A percentile compares a stretch with the other conserved stretches of the same genome.
phyloP scores from a whole-genome alignment of 1,140 invertebrate genomes.

The Sycobia sp. region DNA sequence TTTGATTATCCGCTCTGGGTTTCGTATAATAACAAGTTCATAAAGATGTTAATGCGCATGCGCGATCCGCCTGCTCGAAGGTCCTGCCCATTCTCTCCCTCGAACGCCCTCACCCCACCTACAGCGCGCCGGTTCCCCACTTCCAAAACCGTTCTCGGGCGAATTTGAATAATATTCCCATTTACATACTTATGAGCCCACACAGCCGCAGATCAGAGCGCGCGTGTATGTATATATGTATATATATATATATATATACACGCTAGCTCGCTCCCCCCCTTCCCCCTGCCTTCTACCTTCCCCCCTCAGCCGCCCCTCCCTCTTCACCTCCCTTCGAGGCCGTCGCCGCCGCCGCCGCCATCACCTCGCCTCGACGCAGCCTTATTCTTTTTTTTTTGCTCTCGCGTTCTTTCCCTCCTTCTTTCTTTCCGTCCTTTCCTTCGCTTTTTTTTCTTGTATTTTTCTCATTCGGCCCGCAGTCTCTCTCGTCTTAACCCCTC shows the following conservation, averaged over 20 bases:
- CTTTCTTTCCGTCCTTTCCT: background rate
- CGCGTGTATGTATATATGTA: too few species aligned
- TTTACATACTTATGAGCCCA: conserved; percentile 52
- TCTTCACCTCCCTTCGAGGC: conserved; percentile 12
- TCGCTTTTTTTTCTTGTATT: background rate
- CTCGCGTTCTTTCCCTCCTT: background rate
- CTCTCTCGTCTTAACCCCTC: too few species aligned
- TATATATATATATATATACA: too few species aligned
- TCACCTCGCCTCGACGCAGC: background rate
- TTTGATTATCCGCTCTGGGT: conserved; percentile 57
- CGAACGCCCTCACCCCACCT: too few species aligned
- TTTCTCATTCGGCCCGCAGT: too few species aligned
- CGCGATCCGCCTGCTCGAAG: conserved; percentile 29
- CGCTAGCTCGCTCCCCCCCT: too few species aligned
- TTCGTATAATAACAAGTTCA: conserved; percentile 59
- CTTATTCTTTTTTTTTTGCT: too few species aligned
- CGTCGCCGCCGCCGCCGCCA: too few species aligned
- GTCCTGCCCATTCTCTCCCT: conserved; percentile 8
- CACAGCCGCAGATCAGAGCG: conserved; percentile 35
- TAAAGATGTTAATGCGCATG: conserved; percentile 55
- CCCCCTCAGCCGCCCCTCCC: background rate
- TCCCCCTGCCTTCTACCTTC: background rate
- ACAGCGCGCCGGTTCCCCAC: background rate
- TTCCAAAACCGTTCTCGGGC: too few species aligned
- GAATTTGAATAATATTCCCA: conserved; percentile 51